Base-by-base conservation (phyloP, 2,888 invertebrate genomes). In the Standfussiana lucernea region DNA sequence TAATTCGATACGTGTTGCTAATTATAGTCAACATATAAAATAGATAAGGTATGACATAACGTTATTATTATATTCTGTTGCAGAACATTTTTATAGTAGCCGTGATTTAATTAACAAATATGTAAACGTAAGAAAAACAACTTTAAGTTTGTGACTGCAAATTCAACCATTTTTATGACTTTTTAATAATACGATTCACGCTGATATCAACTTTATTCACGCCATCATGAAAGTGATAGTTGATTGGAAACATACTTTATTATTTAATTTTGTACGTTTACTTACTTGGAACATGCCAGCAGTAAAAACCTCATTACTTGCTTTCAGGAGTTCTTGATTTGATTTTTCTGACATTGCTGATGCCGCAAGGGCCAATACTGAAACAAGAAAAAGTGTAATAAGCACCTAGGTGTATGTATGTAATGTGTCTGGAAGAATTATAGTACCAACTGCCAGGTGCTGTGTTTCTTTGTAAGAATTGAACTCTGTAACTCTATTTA, bases 281-380 rank as follows among this genome's bases (percentile, higher is more conserved):
- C 94, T 95, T 90, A 96, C 95, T 40, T 90, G 74, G 73, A 95
- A 94, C 92, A 96, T 92, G 47, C 90, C 91, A 4, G 93, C 89
- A 0, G 94, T 93, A 67, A 95, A 95, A 32, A 89, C 83, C 45
- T 93, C 91, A 86, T 92, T 95, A 66, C 90, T 91, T 24, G 86
- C 61, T 35, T 85, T 89, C 11, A 95, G 89, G 0, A 90, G 47
- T 28, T 86, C 86, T 47, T 86, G 82, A 32, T 61, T 78, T 11
- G 87, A 40, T n/a, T 92, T 32, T 15, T 64, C 89, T 4, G 92
- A 92, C 82, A 90, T 86, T 15, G 90, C 90, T 75, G 91, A 61
- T 75, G 91, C 92, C 82, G 89, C 86, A 3, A 93, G 73, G 79
- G 91, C 92, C 21, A 91, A 82, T 77, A 93, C 94, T 95, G 90